Evolutionary conservation across 2,888 invertebrate species (phyloP), one percentile per base, ranked within the genome.

Genomic region (Axea sp.): DNA sequence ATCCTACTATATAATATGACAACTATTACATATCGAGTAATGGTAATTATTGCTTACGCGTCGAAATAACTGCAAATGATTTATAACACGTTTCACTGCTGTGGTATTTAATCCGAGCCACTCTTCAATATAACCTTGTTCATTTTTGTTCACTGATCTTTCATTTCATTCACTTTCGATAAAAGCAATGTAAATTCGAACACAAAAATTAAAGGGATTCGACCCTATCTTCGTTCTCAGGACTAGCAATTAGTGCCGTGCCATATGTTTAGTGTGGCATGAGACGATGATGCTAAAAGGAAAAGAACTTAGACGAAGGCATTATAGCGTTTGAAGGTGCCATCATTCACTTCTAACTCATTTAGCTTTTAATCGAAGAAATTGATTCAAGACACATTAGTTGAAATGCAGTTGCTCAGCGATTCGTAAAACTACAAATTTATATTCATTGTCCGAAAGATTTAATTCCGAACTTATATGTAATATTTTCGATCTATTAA

Each of bases 361-460:
- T 74, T 74, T 69, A 68, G 72, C 65, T 76, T 77, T 77, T 75
- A 74, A 76, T 76, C 76, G 73, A 41, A 37, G 53, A 73, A 75
- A 77, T 76, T 76, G 76, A 74, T 76, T 74, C 65, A 68, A 65
- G 76, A 76, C 73, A 77, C 76, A 73, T 73, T 75, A 76, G 73
- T 67, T 62, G 64, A 62, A 69, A 75, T 59, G 67, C 64, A 74
- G 49, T 62, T 41, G 39, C 45, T 60, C 33, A 31, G 31, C 57
- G 47, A 76, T 75, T 39, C 60, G 43, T 57, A 57, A 43, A 47
- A 69, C 35, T 45, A 71, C 73, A 72, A 74, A 79, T 75, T 78
- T 72, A 71, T 76, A 77, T 78, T 77, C 79, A 78, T 78, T 77
- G 79, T 64, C 71, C 64, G 73, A 80, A 15, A 49, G 60, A 77